Percentiles rank a stretch among this genome's conserved stretches.
phyloP scores from a whole-genome alignment of 1,140 invertebrate genomes.

The Mesaphorura yosii region DNA sequence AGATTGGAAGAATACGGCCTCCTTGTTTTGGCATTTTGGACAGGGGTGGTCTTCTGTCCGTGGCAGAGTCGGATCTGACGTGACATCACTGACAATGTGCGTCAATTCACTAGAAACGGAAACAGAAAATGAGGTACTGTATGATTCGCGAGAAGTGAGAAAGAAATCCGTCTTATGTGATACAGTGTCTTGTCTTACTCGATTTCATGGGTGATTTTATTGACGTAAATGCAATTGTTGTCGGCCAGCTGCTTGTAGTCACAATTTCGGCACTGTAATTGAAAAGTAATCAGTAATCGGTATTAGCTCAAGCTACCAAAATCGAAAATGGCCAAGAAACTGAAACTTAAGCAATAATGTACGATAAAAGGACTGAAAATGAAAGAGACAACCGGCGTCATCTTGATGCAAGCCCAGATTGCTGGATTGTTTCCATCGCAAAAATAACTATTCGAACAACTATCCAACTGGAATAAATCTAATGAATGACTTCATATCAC shows the following conservation, averaged over 20 bases:
- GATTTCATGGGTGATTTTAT: conserved; percentile 99
- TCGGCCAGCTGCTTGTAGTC: conserved; percentile 92
- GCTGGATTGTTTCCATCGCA: too few species aligned
- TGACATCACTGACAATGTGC: conserved; percentile 94
- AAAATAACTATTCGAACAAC: too few species aligned
- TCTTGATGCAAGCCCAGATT: too few species aligned
- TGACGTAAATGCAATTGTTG: conserved; percentile 98
- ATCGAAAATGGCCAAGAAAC: neutral
- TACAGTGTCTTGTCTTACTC: conserved; percentile 60
- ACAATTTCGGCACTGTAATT: conserved; percentile 78
- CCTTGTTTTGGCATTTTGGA: conserved; percentile 84
- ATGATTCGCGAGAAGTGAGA: neutral
- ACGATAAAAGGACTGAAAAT: too few species aligned
- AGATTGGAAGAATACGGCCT: conserved; percentile 88
- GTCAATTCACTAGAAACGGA: conserved; percentile 71
- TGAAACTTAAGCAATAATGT: neutral
- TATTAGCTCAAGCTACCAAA: too few species aligned
- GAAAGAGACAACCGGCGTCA: too few species aligned
- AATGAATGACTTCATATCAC: too few species aligned
- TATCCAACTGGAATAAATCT: too few species aligned
- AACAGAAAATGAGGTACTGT: neutral
- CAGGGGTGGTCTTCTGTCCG: conserved; percentile 96
- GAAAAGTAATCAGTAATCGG: conserved; percentile 29
- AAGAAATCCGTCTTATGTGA: neutral
- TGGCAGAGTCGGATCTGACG: conserved; percentile 94